Evolutionary conservation across 2,797 vertebrate genomes (phyloP).

Genomic region (Psittacula derbiana): DNA sequence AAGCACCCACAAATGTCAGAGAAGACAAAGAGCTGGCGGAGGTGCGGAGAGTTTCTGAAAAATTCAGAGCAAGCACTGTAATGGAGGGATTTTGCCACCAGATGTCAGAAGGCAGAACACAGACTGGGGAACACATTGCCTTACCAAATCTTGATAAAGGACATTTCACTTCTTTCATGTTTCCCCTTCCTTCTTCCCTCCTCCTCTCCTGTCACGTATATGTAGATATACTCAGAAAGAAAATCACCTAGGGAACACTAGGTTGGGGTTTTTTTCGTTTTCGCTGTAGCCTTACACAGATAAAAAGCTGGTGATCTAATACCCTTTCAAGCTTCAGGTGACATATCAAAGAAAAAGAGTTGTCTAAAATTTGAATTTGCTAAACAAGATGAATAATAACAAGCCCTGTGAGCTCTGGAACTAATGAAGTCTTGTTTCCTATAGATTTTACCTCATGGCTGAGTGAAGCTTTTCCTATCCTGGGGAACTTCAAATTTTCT

Average conservation of each 20-base stretch:
- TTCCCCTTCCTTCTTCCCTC: neutral
- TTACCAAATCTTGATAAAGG: neutral
- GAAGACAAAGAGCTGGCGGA: accelerated
- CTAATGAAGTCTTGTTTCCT: neutral
- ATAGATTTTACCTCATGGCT: constrained; percentile 14
- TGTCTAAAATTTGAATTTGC: constrained; percentile 13
- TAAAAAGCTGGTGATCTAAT: neutral
- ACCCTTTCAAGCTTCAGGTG: neutral
- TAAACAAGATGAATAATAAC: constrained; percentile 26
- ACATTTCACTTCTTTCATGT: neutral
- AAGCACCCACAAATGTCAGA: neutral
- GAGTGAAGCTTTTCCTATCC: neutral
- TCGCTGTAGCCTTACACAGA: neutral
- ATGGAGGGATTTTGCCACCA: constrained; percentile 38
- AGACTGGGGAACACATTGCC: accelerated
- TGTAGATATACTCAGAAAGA: neutral
- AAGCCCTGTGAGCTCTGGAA: neutral
- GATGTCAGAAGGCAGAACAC: constrained; percentile 26
- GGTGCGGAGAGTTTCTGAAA: neutral
- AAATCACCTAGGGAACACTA: neutral
- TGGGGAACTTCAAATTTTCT: neutral
- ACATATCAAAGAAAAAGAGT: neutral
- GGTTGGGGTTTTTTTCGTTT: neutral
- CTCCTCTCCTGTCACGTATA: neutral
- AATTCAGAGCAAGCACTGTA: neutral